Base-by-base conservation (phyloP, 1,140 invertebrate species). In the Bombus picipes region DNA sequence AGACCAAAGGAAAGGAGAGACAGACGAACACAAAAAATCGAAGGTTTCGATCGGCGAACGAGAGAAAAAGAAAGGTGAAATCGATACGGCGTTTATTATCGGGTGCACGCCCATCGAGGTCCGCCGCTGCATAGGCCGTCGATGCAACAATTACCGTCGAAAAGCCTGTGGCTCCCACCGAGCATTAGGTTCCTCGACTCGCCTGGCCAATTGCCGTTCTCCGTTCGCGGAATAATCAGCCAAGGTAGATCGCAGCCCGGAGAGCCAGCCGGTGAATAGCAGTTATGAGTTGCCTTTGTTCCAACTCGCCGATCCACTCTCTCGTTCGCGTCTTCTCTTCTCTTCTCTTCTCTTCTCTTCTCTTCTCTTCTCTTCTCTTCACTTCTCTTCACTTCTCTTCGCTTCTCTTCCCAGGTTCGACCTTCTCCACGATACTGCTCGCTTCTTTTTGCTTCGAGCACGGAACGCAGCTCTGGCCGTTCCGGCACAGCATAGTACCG, bases 271-370 rank as follows among this genome's bases (percentile, higher is more conserved):
- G 74, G 81, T 83, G 81, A 85, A 85, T 72, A 85, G 83, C 77
- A 53, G 91, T 92, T 92, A 92, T 91, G 91, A 92, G 89, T 90
- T 89, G 74, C 86, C 91, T 93, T 92, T 93, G 91, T 93, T 92
- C 89, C 90, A 89, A 91, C 86, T 89, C 81, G 84, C 83, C 89
- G 89, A 90, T 89, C 91, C 82, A 92, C 85, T 90, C 88, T 81
- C 71, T 74, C 68, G 12, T 70, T 39, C 53, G 34, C 39, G 37
- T 53, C 41, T 10, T 13, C 37, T 28, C 22, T 28, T 5, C 6
- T 28, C n/a, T 13, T 6, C 15, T 9, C n/a, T 57, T 15, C 13
- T 13, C 13, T 43, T 43, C 72, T 57, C 59, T 72, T 68, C 32
- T 22, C 32, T 9, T 25, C 62, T 3, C n/a, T 22, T 28, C 22